Base-by-base conservation (phyloP, 2,113 vertebrate genomes). In the Fukomys damarensis region DNA sequence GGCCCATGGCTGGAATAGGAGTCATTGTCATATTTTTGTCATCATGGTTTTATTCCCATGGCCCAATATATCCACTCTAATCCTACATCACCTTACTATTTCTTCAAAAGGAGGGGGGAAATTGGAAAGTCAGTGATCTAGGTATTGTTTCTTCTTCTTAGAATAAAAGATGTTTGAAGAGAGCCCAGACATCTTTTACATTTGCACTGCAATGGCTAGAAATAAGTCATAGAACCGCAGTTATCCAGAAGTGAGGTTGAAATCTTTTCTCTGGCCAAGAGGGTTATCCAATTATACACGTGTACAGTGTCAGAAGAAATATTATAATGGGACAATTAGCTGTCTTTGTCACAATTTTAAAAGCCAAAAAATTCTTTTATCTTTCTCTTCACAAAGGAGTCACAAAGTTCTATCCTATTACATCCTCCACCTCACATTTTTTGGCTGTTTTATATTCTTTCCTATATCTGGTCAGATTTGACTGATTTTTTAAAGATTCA, bases 181-280 rank as follows among this genome's bases (percentile, higher is more conserved):
- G 11, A 56, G 35, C 11, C 2, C 11, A 61, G 19, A 52, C 2
- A 22, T 52, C 8, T 17, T 1, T 72, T 52, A 61, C 0, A 0
- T 74, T 58, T 43, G n/a, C n/a, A 52, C 35, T 35, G 2, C 3
- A 7, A 3, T 59, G 35, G 6, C 66, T 17, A 82, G 77, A 70
- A 68, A 5, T 3, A 59, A n/a, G 28, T 6, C 1, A 30, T 11
- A 65, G 2, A 72, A 4, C 11, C 26, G 12, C 20, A 35, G 46
- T 43, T 11, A 35, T 2, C 32, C 63, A 6, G 5, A 13, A 61
- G 38, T 72, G 13, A 79, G 17, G 1, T 32, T 59, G 19, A 14
- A 52, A 59, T 32, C 32, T 24, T 56, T 68, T 52, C 13, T 80
- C 74, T 32, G 74, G 19, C 20, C 28, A 32, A 41, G 32, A 56